Evolutionary conservation across 1,140 invertebrate species (phyloP).

Genomic region (Capitella teleta): DNA sequence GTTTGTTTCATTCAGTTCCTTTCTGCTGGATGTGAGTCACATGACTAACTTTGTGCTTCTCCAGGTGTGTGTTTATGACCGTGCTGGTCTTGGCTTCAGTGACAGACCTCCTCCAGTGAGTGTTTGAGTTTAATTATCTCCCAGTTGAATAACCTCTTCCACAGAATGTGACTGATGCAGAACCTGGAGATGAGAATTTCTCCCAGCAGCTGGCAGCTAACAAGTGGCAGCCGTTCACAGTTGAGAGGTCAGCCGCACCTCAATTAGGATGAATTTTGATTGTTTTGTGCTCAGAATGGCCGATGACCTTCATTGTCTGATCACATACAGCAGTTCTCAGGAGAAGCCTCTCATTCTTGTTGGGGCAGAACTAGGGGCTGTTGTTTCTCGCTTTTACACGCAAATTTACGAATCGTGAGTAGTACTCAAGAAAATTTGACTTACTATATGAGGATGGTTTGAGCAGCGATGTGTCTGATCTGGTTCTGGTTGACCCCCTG

Average conservation of each 20-base stretch:
- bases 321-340: conserved; percentile 35
- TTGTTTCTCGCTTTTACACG: conserved; percentile 39
- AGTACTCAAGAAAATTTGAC: no score
- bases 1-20: conserved; percentile 13
- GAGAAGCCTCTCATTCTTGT: conserved; percentile 37
- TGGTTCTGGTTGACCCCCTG: conserved; percentile 35
- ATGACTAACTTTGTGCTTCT: conserved; percentile 11
- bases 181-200: conserved; percentile 16
- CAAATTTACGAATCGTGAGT: conserved; percentile 38
- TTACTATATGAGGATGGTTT: no score
- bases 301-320: conserved; percentile 35
- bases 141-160: no score
- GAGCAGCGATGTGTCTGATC: conserved; percentile 31
- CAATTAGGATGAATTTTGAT: background rate
- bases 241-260: conserved; percentile 36
- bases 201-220: conserved; percentile 17
- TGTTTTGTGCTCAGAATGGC: conserved; percentile 30
- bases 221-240: conserved; percentile 21
- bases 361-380: conserved; percentile 37
- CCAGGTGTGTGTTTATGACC: conserved; percentile 40
- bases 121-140: background rate
- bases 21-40: conserved; percentile 4
- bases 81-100: conserved; percentile 40
- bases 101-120: conserved; percentile 27
- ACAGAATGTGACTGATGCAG: no score